Evolutionary conservation across 2,113 vertebrate species (phyloP), one percentile per base, ranked within the genome.

Genomic region (Dipodomys spectabilis): DNA sequence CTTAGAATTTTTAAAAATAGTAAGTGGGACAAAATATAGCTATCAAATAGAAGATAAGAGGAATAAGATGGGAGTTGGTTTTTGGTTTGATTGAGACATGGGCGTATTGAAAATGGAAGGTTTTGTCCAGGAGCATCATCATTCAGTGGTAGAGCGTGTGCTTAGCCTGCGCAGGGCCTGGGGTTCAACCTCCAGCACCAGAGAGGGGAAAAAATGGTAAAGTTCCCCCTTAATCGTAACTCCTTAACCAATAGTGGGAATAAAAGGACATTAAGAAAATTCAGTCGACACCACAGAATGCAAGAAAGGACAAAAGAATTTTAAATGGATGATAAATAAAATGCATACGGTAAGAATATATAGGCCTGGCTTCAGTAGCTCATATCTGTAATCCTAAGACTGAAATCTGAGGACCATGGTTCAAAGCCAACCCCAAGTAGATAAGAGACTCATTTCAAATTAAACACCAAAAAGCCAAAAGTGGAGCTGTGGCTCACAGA

Each of bases 21-120:
- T 71, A 77, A n/a, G 11, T 95, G 0, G 74, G 82, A 93, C 57
- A 79, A 85, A 93, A 86, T 67, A 72, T 44, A 78, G 10, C n/a
- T 72, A 91, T 83, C 67, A 65, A 82, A 45, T 71, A 27, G 67
- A 92, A 91, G 35, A 72, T 5, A 20, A 72, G 65, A 89, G 22
- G 49, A 86, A 44, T 49, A n/a, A 80, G 65, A 32, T 7, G 86
- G 86, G 62, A 81, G 0, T 80, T 74, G 73, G 25, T 39, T 82
- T 87, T 71, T 45, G 39, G 69, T 72, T 84, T 87, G 83, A 3
- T 27, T 65, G 25, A 89, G 73, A 73, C 35, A 53, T 74, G 60
- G 8, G n/a, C 67, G 1, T 45, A 23, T 65, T 92, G 64, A 82
- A 92, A 84, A 81, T 44, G 18, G 39, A n/a, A 89, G 72, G 19